Evolutionary conservation across 1,140 invertebrate genomes (phyloP).

Genomic region (Camponotus vicinus): DNA sequence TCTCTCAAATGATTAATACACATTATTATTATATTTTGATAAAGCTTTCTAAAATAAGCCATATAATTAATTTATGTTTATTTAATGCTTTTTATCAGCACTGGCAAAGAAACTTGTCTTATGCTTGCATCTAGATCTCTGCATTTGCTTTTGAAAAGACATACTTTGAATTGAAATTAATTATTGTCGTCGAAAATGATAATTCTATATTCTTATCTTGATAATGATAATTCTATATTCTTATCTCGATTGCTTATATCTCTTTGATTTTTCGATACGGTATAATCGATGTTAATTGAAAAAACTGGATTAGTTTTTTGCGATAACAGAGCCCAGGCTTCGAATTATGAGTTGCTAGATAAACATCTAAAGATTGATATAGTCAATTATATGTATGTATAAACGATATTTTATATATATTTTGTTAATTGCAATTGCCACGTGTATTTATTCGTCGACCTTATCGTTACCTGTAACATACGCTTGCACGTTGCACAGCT

Average conservation of each 20-base stretch:
- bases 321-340: constrained; percentile 23
- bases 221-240: constrained; percentile 17
- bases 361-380: constrained; percentile 2
- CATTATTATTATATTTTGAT: not conserved
- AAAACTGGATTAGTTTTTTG: constrained; percentile 17
- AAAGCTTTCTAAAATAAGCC: constrained; percentile 7
- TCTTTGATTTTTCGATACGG: constrained; percentile 12
- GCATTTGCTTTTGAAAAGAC: not conserved
- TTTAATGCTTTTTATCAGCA: constrained; percentile 16
- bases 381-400: not conserved
- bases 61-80: constrained; percentile 3
- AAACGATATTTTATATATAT: not conserved
- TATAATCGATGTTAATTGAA: constrained; percentile 30
- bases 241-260: constrained; percentile 16
- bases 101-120: constrained; percentile 14
- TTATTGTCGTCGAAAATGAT: not conserved
- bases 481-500: constrained; percentile 60
- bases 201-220: not conserved
- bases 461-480: constrained; percentile 35
- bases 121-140: constrained; percentile 7
- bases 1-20: not conserved
- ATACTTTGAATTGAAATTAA: not conserved
- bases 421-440: not conserved
- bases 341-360: constrained; percentile 49
- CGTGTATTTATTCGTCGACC: not conserved